A percentile compares a stretch with the other conserved stretches of the same genome.
These are phyloP conservation scores for Paramormyrops kingsleyae DNA, from an alignment of 2,113 vertebrate species.

Conservation along the genomic window DNA sequence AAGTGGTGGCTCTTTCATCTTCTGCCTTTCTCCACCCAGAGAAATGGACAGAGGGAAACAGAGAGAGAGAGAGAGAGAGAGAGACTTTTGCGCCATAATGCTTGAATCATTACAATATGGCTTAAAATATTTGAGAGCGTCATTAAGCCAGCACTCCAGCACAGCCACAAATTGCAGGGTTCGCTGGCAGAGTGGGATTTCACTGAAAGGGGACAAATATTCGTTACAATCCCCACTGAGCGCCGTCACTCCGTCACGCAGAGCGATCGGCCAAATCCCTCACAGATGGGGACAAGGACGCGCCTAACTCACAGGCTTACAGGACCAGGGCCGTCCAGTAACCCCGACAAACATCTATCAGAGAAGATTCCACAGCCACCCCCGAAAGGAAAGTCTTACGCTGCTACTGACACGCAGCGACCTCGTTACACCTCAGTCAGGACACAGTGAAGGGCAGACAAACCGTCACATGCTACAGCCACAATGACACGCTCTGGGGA, in stretches of 20 bases:
- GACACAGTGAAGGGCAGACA: not conserved
- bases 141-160: not conserved
- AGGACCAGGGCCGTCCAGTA: not conserved
- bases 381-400: not conserved
- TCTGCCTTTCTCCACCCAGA: slow-evolving; percentile 1
- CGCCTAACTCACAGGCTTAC: not conserved
- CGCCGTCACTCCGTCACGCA: not conserved
- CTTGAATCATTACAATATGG: slow-evolving; percentile 17
- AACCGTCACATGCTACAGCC: not conserved
- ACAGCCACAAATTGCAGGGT: slow-evolving; percentile 3
- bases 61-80: not conserved
- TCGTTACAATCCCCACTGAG: not conserved
- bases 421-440: not conserved
- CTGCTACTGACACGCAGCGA: not conserved
- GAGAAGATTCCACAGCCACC: not conserved
- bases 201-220: not conserved
- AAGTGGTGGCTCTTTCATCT: not conserved
- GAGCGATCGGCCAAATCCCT: not conserved
- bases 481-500: not conserved
- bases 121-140: slow-evolving; percentile 12
- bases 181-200: not conserved
- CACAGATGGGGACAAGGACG: not conserved
- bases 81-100: not conserved
- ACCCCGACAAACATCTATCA: not conserved
- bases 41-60: not conserved